Percentiles rank a stretch among this genome's conserved stretches.
These are phyloP conservation scores for Ctenopoma multispine DNA, from an alignment of 2,797 vertebrate genomes.

Conservation along the genomic window DNA sequence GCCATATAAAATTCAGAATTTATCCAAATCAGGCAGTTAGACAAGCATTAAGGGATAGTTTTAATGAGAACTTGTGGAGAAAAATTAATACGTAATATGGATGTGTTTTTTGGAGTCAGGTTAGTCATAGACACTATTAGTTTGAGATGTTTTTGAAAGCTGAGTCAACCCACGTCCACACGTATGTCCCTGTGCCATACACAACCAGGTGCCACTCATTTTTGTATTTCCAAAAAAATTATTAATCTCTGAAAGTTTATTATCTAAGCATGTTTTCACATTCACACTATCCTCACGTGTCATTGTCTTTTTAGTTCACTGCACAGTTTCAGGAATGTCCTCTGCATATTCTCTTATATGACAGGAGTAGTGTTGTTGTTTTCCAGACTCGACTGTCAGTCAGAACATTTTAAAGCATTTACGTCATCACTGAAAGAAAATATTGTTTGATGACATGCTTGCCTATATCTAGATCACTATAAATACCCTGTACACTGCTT, in stretches of 20 bases:
- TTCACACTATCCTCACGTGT: conserved; percentile 12
- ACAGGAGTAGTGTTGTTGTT: conserved; percentile 32
- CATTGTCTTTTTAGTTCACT: neutral
- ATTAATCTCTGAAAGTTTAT: neutral
- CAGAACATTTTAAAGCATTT: conserved; percentile 25
- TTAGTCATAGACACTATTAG: neutral
- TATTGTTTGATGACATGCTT: conserved; percentile 34
- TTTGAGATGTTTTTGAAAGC: neutral
- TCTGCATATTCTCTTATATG: neutral
- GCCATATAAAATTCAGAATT: neutral
- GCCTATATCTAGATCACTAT: conserved; percentile 59
- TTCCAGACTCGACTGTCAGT: conserved; percentile 34
- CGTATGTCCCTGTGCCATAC: neutral
- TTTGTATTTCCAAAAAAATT: neutral
- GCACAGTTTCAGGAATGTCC: neutral
- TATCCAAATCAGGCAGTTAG: neutral
- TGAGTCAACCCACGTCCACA: neutral
- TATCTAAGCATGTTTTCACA: conserved; percentile 2
- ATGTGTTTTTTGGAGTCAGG: neutral
- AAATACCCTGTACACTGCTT: conserved; percentile 58
- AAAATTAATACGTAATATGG: neutral
- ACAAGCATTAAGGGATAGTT: neutral
- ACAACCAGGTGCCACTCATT: neutral
- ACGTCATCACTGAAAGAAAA: conserved; percentile 58
- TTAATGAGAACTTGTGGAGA: neutral